Evolutionary conservation across 2,797 vertebrate genomes (phyloP).

Genomic region (Pseudochromis fuscus): DNA sequence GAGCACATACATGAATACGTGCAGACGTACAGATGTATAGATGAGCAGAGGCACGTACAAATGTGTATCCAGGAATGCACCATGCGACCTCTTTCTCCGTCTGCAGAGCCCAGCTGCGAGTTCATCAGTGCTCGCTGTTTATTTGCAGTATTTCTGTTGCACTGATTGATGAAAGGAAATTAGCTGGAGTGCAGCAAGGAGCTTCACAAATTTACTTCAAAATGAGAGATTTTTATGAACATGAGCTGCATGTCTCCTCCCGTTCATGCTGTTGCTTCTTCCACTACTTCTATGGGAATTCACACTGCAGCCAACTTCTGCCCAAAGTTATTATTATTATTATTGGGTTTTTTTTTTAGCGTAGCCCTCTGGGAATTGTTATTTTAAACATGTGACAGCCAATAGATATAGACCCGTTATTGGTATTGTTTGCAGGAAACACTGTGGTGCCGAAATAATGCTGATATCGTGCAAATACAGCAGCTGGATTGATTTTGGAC

Average conservation of each 20-base stretch:
- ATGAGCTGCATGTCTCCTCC: slow-evolving; percentile 5
- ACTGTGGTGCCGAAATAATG: too few species aligned
- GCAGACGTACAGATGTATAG: slow-evolving; percentile 32
- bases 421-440: too few species aligned
- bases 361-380: too few species aligned
- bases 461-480: too few species aligned
- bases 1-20: slow-evolving; percentile 55
- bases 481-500: too few species aligned
- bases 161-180: slow-evolving; percentile 61
- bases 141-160: slow-evolving; percentile 41
- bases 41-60: slow-evolving; percentile 43
- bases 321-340: too few species aligned
- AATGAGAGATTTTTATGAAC: slow-evolving; percentile 41
- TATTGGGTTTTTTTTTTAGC: too few species aligned
- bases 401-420: too few species aligned
- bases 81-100: slow-evolving; percentile 19
- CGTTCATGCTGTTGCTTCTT: not conserved
- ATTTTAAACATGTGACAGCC: too few species aligned
- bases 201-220: slow-evolving; percentile 24
- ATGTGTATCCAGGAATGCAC: slow-evolving; percentile 26
- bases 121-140: slow-evolving; percentile 49
- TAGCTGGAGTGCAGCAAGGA: slow-evolving; percentile 28
- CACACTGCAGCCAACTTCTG: too few species aligned
- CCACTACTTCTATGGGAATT: too few species aligned
- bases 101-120: slow-evolving; percentile 34